Evolutionary conservation across 2,888 invertebrate species (phyloP).

Genomic region (Tortricodes alternella): DNA sequence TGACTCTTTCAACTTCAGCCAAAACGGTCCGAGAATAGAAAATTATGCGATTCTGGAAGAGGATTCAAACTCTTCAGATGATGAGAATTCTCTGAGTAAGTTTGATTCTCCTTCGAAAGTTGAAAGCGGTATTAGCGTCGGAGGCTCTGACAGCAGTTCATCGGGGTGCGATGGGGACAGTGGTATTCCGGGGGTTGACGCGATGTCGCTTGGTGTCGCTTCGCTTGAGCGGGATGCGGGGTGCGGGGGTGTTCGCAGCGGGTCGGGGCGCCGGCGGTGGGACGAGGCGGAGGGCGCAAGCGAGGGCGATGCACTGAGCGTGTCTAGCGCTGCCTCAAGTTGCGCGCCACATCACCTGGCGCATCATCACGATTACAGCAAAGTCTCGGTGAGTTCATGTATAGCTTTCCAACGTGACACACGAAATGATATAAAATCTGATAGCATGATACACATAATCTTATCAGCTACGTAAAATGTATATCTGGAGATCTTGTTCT

Average conservation of each 20-base stretch:
- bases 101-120: conserved; percentile 60
- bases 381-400: conserved; percentile 80
- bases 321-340: conserved; percentile 76
- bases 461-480: no score
- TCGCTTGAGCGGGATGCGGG: conserved; percentile 73
- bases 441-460: no score
- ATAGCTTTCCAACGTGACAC: no score
- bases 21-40: conserved; percentile 48
- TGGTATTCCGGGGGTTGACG: conserved; percentile 68
- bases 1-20: conserved; percentile 71
- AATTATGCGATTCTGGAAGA: conserved; percentile 58
- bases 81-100: conserved; percentile 41
- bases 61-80: conserved; percentile 45
- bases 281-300: conserved; percentile 73
- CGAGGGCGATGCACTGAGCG: conserved; percentile 75
- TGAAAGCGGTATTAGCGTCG: conserved; percentile 71
- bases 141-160: conserved; percentile 64
- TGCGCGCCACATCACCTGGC: conserved; percentile 71
- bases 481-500: no score
- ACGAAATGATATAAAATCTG: no score
- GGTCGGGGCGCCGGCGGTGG: conserved; percentile 78
- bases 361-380: conserved; percentile 73
- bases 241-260: conserved; percentile 77
- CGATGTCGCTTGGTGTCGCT: conserved; percentile 70
- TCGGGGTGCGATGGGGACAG: conserved; percentile 68